Base-by-base conservation (phyloP, 1,140 invertebrate species). In the Caerostris darwini region DNA sequence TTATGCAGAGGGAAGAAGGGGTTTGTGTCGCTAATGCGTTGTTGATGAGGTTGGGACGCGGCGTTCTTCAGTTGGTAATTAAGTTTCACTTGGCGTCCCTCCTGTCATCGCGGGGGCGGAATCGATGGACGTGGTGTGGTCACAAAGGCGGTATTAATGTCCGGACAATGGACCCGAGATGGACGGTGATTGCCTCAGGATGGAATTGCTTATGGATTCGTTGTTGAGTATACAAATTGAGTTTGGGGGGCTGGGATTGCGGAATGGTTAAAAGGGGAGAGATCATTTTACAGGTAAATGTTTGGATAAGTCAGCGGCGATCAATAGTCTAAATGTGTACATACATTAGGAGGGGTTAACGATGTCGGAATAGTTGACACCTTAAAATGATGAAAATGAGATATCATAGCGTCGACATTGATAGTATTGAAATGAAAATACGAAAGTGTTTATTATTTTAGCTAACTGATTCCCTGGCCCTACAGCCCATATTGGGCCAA, bases 21-120 rank as follows among this genome's bases (percentile, higher is more conserved):
- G 83, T 85, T 69, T 19, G 7, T 57, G 5, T 17, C 88, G 53
- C 90, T 91, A 91, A 91, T 91, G 90, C 77, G 90, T 82, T 59
- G 69, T 91, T 91, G 90, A 91, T 91, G 90, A 91, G 90, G 59
- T 88, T 34, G 54, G 5, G 59, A 12, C 53, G 7, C 54, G 56
- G 17, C 34, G 61, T 67, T 67, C 61, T 67, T 67, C 90, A 34
- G 56, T 59, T 58, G 34, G 57, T 91, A 91, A 91, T 91, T 91
- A 91, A 91, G 90, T 83, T 90, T 90, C 53, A 57, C 19, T 61
- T 34, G 61, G 88, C 88, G 58, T 64, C 17, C 61, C 8, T 34
- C 53, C 53, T 88, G 86, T 88, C 86, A 88, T 34, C 34, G 8
- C 50, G 7, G 17, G 71, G 17, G 57, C n/a, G 14, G 7, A 19